Conservation (phyloP, 2,888 invertebrate species). For the Biston stratarius region DNA sequence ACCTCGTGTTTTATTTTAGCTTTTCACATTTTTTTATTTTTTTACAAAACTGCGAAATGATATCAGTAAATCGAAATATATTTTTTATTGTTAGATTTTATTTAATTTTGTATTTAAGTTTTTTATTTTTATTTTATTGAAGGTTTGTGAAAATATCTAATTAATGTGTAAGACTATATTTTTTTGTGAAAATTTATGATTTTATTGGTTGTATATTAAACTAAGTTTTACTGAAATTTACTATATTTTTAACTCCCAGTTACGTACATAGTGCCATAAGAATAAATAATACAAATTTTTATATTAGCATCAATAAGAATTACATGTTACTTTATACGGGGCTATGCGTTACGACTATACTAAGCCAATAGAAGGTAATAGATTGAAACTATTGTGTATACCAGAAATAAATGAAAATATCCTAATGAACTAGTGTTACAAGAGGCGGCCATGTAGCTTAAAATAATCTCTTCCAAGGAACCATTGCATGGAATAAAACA, state of each 20-base stretch:
- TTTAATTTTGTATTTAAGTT: not conserved
- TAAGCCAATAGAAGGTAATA: not conserved
- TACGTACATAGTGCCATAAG: slow-evolving; percentile 11
- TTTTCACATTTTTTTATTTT: not conserved
- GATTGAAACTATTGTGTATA: not conserved
- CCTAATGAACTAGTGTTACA: too few species aligned
- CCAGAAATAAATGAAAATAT: not conserved
- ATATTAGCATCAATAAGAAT: not conserved
- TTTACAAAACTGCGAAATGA: not conserved
- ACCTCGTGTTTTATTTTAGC: not conserved
- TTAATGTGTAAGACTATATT: not conserved
- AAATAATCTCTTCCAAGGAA: too few species aligned
- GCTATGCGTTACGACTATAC: too few species aligned
- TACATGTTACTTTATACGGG: not conserved
- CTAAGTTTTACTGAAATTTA: slow-evolving; percentile 1
- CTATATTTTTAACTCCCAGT: slow-evolving; percentile 2
- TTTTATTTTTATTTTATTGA: not conserved
- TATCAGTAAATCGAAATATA: not conserved
- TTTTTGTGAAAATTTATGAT: not conserved
- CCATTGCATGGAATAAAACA: too few species aligned
- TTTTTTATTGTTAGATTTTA: not conserved
- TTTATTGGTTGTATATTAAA: slow-evolving; percentile 3
- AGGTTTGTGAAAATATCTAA: slow-evolving; percentile 1
- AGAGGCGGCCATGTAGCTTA: too few species aligned
- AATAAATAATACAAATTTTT: not conserved